Conservation (phyloP, 2,797 vertebrate species). For the Alfaro cultratus region DNA sequence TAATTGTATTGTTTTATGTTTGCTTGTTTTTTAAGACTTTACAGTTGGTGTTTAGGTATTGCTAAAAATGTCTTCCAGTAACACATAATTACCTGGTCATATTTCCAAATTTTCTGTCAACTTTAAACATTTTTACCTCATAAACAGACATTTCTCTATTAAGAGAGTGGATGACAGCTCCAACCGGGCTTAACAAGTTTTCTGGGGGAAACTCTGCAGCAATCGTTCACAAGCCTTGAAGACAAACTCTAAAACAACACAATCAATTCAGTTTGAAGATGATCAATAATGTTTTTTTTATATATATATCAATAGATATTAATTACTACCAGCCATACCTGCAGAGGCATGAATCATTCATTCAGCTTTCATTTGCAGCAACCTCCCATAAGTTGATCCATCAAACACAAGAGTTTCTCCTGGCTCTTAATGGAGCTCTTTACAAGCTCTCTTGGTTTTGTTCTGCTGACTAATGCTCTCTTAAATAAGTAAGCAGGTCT, state of each 20-base stretch:
- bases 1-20: no score
- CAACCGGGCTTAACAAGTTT: no score
- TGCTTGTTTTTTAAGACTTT: no score
- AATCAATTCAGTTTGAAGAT: slow-evolving; percentile 52
- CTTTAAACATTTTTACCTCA: no score
- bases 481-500: slow-evolving; percentile 77
- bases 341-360: slow-evolving; percentile 69
- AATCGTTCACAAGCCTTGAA: slow-evolving; percentile 37
- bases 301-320: slow-evolving; percentile 12
- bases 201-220: no score
- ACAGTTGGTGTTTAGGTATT: no score
- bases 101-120: no score
- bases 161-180: no score
- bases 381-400: slow-evolving; percentile 57
- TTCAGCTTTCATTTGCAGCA: slow-evolving; percentile 40
- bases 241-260: slow-evolving; percentile 35
- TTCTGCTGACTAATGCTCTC: slow-evolving; percentile 78
- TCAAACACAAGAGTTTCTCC: slow-evolving; percentile 69
- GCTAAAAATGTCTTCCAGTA: no score
- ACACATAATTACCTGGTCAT: no score
- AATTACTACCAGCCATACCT: slow-evolving; percentile 33
- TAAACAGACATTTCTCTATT: no score
- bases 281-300: slow-evolving; percentile 11
- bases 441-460: slow-evolving; percentile 46
- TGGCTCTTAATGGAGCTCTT: slow-evolving; percentile 70